These are phyloP conservation scores for Plodia interpunctella DNA, from an alignment of 1,140 invertebrate genomes.

Conservation along the genomic window DNA sequence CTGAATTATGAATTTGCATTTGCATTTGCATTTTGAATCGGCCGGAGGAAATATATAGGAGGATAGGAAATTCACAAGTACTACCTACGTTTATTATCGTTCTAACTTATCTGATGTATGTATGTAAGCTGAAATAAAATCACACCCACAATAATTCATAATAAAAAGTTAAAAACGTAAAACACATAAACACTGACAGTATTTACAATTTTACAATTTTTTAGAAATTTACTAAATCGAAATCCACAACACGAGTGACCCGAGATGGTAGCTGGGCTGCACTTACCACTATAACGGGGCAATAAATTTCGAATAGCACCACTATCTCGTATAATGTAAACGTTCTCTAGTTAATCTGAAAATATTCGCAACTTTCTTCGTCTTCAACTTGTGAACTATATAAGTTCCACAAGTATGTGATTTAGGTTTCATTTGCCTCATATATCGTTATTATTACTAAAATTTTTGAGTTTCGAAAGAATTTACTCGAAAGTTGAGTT, in stretches of 20 bases:
- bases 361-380: constrained; percentile 38
- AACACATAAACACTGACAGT: too few species aligned
- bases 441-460: constrained; percentile 4
- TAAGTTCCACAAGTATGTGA: constrained; percentile 6
- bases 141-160: too few species aligned
- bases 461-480: background rate
- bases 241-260: constrained; percentile 22
- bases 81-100: too few species aligned
- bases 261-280: constrained; percentile 36
- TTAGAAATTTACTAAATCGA: background rate
- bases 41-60: too few species aligned
- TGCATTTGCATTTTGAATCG: too few species aligned
- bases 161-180: too few species aligned
- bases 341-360: constrained; percentile 55
- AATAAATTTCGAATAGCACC: constrained; percentile 62
- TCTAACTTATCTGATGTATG: too few species aligned
- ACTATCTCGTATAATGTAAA: constrained; percentile 57
- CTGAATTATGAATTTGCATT: too few species aligned
- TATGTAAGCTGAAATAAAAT: too few species aligned
- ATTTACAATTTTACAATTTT: too few species aligned
- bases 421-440: constrained; percentile 9
- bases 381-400: constrained; percentile 11
- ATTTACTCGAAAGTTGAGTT: background rate
- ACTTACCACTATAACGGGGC: constrained; percentile 50
- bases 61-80: too few species aligned